Base-by-base conservation (phyloP, 2,113 vertebrate genomes). In the Thermophis baileyi region DNA sequence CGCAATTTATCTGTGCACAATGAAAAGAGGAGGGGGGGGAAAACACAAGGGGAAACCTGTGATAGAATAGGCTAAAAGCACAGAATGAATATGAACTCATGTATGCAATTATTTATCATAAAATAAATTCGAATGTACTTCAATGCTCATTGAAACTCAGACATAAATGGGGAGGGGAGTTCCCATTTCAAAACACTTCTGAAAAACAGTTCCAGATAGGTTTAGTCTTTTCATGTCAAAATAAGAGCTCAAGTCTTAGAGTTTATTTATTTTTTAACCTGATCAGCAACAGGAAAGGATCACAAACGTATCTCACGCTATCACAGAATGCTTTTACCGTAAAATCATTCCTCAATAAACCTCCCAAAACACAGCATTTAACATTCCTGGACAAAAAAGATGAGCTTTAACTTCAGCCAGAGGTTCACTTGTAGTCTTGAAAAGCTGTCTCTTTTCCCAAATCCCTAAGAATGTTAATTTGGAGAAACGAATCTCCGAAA, bases 241-340 rank as follows among this genome's bases (percentile, higher is more conserved):
- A 12, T 7, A 55, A 5, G 54, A 25, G 57, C 4, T 89, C 22
- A 6, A 12, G 12, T 51, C 40, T 60, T 40, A 89, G n/a, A 22
- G 35, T 22, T 87, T 50, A 22, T 30, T 12, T 87, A 7, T 87
- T 53, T 53, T 53, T 51, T 88, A 51, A 53, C n/a, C 60, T 53
- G 35, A 24, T 24, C 40, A 92, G 27, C 91, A 93, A 40, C 11
- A 95, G 1, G 4, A 94, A 96, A 95, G 93, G 27, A 0, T 88
- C 44, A 35, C 14, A 85, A 22, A 8, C 14, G 6, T 93, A 16
- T 47, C 47, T 93, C 60, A 92, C 46, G 44, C 22, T 92, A 24
- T 90, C 35, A 60, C n/a, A 35, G 8, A 51, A 88, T 57, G 87
- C 50, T 89, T 93, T 93, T 55, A 24, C 22, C 7, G 0, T 89